Base-by-base conservation (phyloP, 2,797 vertebrate genomes). In the Typhlichthys eigenmanni region DNA sequence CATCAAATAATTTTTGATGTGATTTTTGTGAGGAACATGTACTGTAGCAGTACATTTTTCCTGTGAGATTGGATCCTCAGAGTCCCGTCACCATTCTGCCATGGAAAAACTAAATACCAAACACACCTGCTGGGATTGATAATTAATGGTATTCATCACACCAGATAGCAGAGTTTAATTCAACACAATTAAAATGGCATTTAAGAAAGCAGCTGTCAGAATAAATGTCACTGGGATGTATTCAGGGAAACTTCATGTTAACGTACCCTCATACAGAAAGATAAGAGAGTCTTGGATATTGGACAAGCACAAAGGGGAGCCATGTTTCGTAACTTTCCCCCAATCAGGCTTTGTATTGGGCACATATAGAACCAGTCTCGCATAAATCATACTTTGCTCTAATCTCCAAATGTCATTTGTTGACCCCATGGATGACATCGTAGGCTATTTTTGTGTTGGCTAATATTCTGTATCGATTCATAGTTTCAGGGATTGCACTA, bases 161-260 rank as follows among this genome's bases (percentile, higher is more conserved):
- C 66, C 13, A 64, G 58, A 78, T 60, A 67, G 66, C 62, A 50
- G 66, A 70, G 72, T 77, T 80, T 78, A 74, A 85, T 85, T 82
- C 83, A 79, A 72, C 67, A 80, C 82, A 90, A 87, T 88, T 88
- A 83, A 60, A 55, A 55, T 43, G 58, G 60, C 48, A 69, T 72
- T 48, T 38, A 51, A 53, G 62, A 50, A 58, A 71, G 65, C 75
- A 68, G 73, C 65, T 85, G 80, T 86, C 83, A 73, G 78, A 70
- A 72, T 77, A 87, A 89, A 89, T 88, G 82, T 84, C 81, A 58
- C 76, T 56, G 64, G 66, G 68, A 64, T 71, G 67, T 82, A 81
- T 78, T 76, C 57, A 69, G 24, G 24, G 3, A 24, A 4, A 24
- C 24, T 4, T 24, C 3, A 3, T 24, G 24, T 24, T 24, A 24